These are phyloP conservation scores for Drosophila cracens DNA, from an alignment of 2,888 invertebrate species.

Conservation along the genomic window DNA sequence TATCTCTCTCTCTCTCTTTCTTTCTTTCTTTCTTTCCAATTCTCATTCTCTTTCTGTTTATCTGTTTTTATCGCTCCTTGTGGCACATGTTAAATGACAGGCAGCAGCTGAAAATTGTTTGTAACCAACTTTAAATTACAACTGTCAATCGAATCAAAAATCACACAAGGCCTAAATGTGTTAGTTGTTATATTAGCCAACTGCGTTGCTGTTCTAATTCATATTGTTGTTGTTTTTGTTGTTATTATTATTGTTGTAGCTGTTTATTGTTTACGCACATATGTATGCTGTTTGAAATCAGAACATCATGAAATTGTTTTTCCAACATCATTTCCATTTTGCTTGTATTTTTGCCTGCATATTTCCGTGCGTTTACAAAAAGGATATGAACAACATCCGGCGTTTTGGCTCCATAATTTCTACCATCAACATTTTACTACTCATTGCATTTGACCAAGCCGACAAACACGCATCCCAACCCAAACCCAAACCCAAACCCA, in stretches of 20 bases:
- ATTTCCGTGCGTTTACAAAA: constrained; percentile 83
- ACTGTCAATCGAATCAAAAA: constrained; percentile 68
- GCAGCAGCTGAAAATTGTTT: constrained; percentile 60
- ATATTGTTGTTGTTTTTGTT: background rate
- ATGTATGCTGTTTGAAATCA: constrained; percentile 75
- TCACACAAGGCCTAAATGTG: constrained; percentile 39
- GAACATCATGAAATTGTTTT: constrained; percentile 81
- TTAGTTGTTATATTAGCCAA: constrained; percentile 14
- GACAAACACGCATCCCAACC: constrained; percentile 10
- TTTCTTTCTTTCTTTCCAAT: background rate
- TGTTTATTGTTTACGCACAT: constrained; percentile 62
- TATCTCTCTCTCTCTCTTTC: background rate
- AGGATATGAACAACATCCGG: constrained; percentile 83
- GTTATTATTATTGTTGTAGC: constrained; percentile 10
- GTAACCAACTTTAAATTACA: constrained; percentile 62
- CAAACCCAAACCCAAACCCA: background rate
- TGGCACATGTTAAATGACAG: constrained; percentile 16
- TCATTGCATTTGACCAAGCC: constrained; percentile 78
- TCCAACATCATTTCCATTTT: constrained; percentile 70
- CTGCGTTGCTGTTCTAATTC: background rate
- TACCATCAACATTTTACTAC: constrained; percentile 76
- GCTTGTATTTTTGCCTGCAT: constrained; percentile 41
- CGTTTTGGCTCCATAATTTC: constrained; percentile 73
- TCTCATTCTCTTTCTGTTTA: background rate
- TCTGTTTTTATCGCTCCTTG: background rate